Evolutionary conservation across 2,888 invertebrate species (phyloP), one percentile per base, ranked within the genome.

Genomic region (Euplagia quadripunctaria): DNA sequence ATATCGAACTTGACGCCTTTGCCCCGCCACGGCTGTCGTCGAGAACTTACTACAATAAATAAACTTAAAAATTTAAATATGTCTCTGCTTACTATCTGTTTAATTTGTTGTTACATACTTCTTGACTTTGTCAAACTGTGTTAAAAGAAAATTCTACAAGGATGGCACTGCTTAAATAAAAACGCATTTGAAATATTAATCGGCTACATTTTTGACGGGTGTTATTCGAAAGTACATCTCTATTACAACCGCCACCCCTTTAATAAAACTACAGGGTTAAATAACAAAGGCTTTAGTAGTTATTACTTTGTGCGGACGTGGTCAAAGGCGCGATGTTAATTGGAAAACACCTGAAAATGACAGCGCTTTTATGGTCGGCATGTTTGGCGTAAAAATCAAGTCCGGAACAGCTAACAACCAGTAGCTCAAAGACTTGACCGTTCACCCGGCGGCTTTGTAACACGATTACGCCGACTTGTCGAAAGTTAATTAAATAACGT

Each of bases 401-500:
- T 92, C 87, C 88, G 89, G 90, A 69, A 46, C 61, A 61, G 64
- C 63, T 31, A 83, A 82, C 86, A 83, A 86, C 86, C 82, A 78
- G 84, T 82, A 85, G 89, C 91, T 92, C 94, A 94, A 94, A 94
- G 94, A 93, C 93, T 93, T 94, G 94, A 94, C 95, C 94, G 90
- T 91, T 89, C 89, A 88, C 89, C 91, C 90, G 86, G 90, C 90
- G 92, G 94, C 95, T 96, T 95, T 95, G 95, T 95, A 95, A 95
- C 93, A 88, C 94, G 95, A 95, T 95, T 95, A 95, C 94, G 89
- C 91, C 85, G 92, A 95, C 94, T 95, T 95, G 95, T 96, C 95
- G 94, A 95, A 95, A 95, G 93, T 95, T 95, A 95, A 96, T 96
- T 96, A 96, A 96, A 95, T 95, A 95, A 94, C 94, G 95, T 95